A percentile compares a stretch with the other conserved stretches of the same genome.
Conservation (phyloP, 92 coral and sea anemone genomes). For the Muricea muricata region DNA sequence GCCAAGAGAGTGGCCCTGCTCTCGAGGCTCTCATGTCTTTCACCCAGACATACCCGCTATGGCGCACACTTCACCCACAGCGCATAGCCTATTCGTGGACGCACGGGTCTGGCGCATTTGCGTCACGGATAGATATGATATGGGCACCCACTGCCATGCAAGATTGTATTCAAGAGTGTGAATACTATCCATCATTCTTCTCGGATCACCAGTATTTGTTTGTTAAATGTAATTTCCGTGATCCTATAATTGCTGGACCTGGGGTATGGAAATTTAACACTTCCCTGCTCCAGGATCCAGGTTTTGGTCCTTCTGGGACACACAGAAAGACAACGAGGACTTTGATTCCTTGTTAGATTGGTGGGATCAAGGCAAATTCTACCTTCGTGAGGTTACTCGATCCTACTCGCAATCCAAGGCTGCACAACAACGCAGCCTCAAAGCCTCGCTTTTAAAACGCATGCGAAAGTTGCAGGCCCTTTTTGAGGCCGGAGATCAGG, state of each 20-base stretch:
- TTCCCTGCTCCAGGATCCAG: conserved; percentile 16
- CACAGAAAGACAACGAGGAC: not conserved
- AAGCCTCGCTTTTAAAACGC: not conserved
- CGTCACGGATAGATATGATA: conserved; percentile 65
- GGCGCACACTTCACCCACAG: conserved; percentile 69
- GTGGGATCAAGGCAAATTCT: conserved; percentile 54
- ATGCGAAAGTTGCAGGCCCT: not conserved
- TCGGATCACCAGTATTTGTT: conserved; percentile 38
- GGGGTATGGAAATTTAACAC: conserved; percentile 44
- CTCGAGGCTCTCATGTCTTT: not conserved
- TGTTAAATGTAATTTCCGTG: not conserved
- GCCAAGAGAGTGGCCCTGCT: no score
- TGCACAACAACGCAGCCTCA: not conserved
- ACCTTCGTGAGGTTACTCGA: conserved; percentile 17
- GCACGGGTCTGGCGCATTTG: conserved; percentile 18
- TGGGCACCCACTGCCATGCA: conserved; percentile 39
- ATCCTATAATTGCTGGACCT: not conserved
- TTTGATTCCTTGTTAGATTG: conserved; percentile 31
- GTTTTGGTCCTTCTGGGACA: conserved; percentile 48
- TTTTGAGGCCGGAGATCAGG: conserved; percentile 37
- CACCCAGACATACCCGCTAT: conserved; percentile 37
- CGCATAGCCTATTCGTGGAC: conserved; percentile 64
- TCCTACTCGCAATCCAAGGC: not conserved
- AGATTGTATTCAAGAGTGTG: conserved; percentile 5
- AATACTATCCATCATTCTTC: conserved; percentile 39